These are phyloP conservation scores for Sigmodon hispidus DNA, from an alignment of 2,113 vertebrate genomes.

Conservation along the genomic window DNA sequence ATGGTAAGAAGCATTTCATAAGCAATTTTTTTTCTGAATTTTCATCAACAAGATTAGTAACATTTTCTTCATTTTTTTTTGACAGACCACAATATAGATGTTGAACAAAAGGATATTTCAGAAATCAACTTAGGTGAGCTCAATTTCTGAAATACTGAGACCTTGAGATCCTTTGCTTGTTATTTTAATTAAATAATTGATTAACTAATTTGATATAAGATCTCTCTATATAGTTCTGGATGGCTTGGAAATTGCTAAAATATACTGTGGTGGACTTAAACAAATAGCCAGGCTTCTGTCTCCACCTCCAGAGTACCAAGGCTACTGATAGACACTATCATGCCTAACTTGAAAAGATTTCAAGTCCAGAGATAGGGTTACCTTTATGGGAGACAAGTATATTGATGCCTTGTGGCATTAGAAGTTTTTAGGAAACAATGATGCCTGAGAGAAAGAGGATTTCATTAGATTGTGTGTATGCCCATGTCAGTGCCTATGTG, in stretches of 20 bases:
- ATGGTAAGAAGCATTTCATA: constrained; percentile 78
- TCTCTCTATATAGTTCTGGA: not conserved
- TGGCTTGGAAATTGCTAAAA: not conserved
- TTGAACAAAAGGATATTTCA: constrained; percentile 83
- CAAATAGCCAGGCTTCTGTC: not conserved
- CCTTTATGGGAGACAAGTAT: not conserved
- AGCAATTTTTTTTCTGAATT: constrained; percentile 7
- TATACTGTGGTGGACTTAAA: too few species aligned
- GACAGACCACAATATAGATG: constrained; percentile 62
- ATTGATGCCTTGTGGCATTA: not conserved
- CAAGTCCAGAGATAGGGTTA: not conserved
- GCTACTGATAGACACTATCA: not conserved
- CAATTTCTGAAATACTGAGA: not conserved
- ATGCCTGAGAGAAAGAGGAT: not conserved
- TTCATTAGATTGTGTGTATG: not conserved
- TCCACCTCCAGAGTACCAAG: not conserved
- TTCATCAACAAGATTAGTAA: not conserved
- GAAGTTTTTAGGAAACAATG: not conserved
- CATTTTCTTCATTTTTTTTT: constrained; percentile 30
- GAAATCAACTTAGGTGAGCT: constrained; percentile 86
- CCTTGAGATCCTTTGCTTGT: not conserved
- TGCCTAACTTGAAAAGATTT: constrained; percentile 8
- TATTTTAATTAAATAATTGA: not conserved
- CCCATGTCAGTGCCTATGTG: too few species aligned
- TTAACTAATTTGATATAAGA: not conserved